Base-by-base conservation (phyloP, 2,113 vertebrate species). In the Labrus mixtus region DNA sequence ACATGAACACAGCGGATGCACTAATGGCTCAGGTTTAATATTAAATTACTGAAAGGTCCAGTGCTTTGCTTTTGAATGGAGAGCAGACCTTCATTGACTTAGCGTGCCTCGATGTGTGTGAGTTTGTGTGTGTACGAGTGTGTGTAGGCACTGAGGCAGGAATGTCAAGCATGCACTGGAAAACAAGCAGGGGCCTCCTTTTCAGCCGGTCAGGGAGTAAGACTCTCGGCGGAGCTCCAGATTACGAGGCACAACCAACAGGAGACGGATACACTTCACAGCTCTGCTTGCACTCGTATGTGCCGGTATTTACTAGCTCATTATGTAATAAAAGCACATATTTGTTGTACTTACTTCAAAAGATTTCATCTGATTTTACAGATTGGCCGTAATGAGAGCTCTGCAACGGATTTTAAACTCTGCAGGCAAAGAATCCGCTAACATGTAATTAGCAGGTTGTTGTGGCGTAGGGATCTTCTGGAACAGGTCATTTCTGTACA, bases 141-240 rank as follows among this genome's bases (percentile, higher is more conserved):
- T 69, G 83, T 83, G 81, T 83, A 63, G 65, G 79, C 55, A 66
- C 72, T 6, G 66, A 76, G 68, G 79, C 73, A 90, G 85, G 92
- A 94, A 94, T 93, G 90, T 85, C 60, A 92, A 88, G 82, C 77
- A 94, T 92, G 93, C 73, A 54, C 33, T 91, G 86, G 87, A 93
- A 90, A 90, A 91, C 86, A 91, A 87, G 91, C 86, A 70, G 71
- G 64, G 90, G 90, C 91, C 91, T 93, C 91, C 79, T 90, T 89
- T 89, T 85, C 81, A 85, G 82, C 72, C 37, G 15, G 63, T 43
- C 53, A 5, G 15, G 68, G 68, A 74, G 69, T 39, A 83, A 79
- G 83, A 62, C 83, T 70, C 48, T 54, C 67, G 20, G 84, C 53
- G 29, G 45, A 51, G 82, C 39, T 69, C 66, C 79, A 78, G 64